Conservation (phyloP, 1,140 invertebrate species). For the Yoshiicerus persimilis region DNA sequence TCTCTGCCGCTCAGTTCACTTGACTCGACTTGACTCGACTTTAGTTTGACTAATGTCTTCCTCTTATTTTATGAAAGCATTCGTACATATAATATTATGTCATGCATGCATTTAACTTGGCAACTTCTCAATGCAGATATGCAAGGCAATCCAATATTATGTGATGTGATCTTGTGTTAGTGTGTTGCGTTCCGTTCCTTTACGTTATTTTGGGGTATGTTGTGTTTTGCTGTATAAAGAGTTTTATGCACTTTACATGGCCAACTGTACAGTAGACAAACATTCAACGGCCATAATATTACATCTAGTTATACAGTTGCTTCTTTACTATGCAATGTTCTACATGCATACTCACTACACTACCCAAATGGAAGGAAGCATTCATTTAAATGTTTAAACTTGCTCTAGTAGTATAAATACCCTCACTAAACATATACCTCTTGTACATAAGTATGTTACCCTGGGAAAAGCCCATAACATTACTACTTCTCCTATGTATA, state of each 20-base stretch:
- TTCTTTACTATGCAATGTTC: not conserved
- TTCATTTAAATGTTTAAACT: not conserved
- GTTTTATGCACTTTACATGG: slow-evolving; percentile 5
- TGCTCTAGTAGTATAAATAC: not conserved
- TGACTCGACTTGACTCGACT: slow-evolving; percentile 21
- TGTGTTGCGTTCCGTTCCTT: not conserved
- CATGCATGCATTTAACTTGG: slow-evolving; percentile 22
- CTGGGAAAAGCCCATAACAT: no score
- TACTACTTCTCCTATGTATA: no score
- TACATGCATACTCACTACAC: not conserved
- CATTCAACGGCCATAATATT: not conserved
- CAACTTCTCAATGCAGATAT: slow-evolving; percentile 22
- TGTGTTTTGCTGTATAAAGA: not conserved
- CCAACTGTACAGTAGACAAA: not conserved
- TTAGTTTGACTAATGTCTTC: slow-evolving; percentile 17
- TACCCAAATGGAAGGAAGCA: not conserved
- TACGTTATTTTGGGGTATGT: not conserved
- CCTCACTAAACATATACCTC: not conserved
- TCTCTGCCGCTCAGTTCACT: not conserved
- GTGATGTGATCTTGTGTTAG: not conserved
- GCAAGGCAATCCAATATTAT: slow-evolving; percentile 16
- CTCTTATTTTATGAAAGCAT: slow-evolving; percentile 21
- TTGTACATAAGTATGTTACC: no score
- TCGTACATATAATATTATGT: slow-evolving; percentile 19
- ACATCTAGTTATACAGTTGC: not conserved